Base-by-base conservation (phyloP, 2,888 invertebrate genomes). In the Hemithea aestivaria region DNA sequence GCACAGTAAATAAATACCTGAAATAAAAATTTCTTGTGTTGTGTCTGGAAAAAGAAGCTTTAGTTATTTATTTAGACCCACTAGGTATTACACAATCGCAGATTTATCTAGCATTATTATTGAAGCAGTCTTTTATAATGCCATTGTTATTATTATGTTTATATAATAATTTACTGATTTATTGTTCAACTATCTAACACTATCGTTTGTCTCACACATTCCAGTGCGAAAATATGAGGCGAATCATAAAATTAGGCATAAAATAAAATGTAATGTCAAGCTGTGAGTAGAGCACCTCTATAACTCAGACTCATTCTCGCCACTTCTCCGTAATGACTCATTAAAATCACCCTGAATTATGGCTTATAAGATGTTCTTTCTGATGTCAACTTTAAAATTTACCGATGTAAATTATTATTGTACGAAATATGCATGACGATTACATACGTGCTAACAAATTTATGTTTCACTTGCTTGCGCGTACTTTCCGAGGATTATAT, bases 351-450 rank as follows among this genome's bases (percentile, higher is more conserved):
- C 60, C 66, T 80, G 70, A 83, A 66, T 73, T 79, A 84, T 76
- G 46, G 62, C 78, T 75, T 80, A 82, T 79, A 81, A 77, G 79
- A 79, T 67, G 76, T 77, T 84, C 84, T 84, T 83, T 84, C 81
- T 77, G 74, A 75, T 77, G 83, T 87, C 87, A 85, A 85, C 84
- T 87, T 85, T 82, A 73, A 81, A 84, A 87, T 84, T 80, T 84
- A 87, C 70, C 62, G 70, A 64, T 49, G 74, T 84, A 75, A 85
- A 66, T 82, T 82, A 66, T 82, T 82, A 81, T 80, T 70, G 56
- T 73, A 70, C 65, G 65, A 72, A 71, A 71, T 77, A 77, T 76
- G 75, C 66, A 64, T 73, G 82, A 83, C 73, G 82, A 84, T 79
- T 80, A 78, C 78, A 75, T 60, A 70, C 66, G 77, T 71, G 84